These are phyloP conservation scores for Trachelus stipa DNA, from an alignment of 2,888 invertebrate species.

Conservation along the genomic window DNA sequence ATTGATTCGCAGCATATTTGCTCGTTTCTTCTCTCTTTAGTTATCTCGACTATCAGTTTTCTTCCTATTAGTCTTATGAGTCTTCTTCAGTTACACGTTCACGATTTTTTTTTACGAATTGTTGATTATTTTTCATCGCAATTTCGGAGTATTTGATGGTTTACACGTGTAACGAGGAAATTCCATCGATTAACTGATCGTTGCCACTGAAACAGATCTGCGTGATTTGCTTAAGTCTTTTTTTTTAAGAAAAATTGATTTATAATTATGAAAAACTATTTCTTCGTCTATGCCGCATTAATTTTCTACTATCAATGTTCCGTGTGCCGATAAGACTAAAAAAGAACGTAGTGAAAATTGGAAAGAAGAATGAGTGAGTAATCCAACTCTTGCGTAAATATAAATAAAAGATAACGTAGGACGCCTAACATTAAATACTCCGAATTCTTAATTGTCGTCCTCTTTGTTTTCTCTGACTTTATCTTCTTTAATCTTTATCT, in stretches of 20 bases:
- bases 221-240: not conserved
- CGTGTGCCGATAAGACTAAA: too few relatives aligned
- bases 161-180: not conserved
- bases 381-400: not conserved
- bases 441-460: constrained; percentile 14
- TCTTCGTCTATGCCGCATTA: not conserved
- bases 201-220: not conserved
- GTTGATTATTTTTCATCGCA: constrained; percentile 28
- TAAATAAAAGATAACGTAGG: constrained; percentile 24
- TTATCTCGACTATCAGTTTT: constrained; percentile 25
- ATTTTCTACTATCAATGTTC: not conserved
- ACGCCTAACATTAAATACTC: constrained; percentile 49
- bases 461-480: constrained; percentile 5
- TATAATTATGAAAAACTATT: not conserved
- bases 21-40: constrained; percentile 32
- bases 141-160: constrained; percentile 54
- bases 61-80: constrained; percentile 8
- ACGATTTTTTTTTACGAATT: constrained; percentile 31
- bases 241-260: not conserved
- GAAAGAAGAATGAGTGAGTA: too few relatives aligned
- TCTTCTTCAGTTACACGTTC: constrained; percentile 28
- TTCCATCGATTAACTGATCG: too few relatives aligned
- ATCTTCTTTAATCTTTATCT: constrained; percentile 1
- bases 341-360: too few relatives aligned
- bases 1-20: constrained; percentile 38